Base-by-base conservation (phyloP, 2,113 vertebrate genomes). In the Entomyzon cyanotis region DNA sequence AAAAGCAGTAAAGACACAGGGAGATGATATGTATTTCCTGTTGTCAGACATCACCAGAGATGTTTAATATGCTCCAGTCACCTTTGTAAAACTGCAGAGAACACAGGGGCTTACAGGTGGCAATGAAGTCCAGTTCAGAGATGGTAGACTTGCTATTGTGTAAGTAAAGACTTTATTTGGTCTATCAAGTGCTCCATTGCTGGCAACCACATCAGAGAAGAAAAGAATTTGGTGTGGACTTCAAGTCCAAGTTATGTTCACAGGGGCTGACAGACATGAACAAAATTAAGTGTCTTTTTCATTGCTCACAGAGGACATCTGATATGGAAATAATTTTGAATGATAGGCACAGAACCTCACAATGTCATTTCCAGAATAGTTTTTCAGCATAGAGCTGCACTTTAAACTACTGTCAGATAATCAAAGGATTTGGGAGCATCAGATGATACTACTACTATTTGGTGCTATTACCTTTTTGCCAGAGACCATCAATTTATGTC, bases 321-420 rank as follows among this genome's bases (percentile, higher is more conserved):
- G 75, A 88, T 90, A 94, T 11, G 53, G 75, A 97, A 95, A 96
- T 84, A 83, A 90, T 93, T 64, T 82, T 42, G 71, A 94, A 84
- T 89, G 68, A 85, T 69, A 92, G 68, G 64, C 77, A 77, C 0
- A 0, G 46, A 94, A 89, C 39, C 39, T 63, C 15, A 2, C 50
- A 65, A 71, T 88, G 27, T 15, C 71, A 75, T 80, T 93, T 94
- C 86, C 78, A 90, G 56, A 77, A 70, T 41, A 0, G 77, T 59
- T 84, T 91, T 85, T 95, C 79, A 84, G 39, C 60, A 49, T 9
- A 94, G 15, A 74, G 4, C 30, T 80, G 15, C 44, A 78, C 68
- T 96, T 92, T 35, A 77, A 90, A 76, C 55, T 39, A 27, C 52
- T 90, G 64, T 60, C 76, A 89, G 52, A 75, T 47, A 84, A 92